Percentiles rank a stretch among this genome's conserved stretches.
These are phyloP conservation scores for Ambastaia sidthimunki DNA, from an alignment of 2,797 vertebrate species.

Conservation along the genomic window DNA sequence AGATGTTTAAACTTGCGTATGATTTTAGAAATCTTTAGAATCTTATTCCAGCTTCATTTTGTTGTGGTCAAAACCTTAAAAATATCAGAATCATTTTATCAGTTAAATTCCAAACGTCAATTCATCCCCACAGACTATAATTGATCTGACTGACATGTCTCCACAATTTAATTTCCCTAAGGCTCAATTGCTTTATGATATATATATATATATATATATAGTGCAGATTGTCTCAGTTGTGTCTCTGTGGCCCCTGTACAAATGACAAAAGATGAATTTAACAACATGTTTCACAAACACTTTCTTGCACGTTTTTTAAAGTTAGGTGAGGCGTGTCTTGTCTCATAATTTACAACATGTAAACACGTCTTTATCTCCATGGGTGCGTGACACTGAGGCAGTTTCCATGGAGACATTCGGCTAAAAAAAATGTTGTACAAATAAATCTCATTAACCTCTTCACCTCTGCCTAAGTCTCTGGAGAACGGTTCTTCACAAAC, in stretches of 20 bases:
- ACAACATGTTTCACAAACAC: constrained; percentile 34
- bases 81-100: background rate
- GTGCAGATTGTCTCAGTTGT: background rate
- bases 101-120: no score
- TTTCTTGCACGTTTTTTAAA: constrained; percentile 37
- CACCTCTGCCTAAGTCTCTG: constrained; percentile 54
- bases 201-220: background rate
- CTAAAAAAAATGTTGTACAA: constrained; percentile 53
- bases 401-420: constrained; percentile 63
- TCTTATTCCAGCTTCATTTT: background rate
- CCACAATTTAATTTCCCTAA: constrained; percentile 3
- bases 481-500: constrained; percentile 50
- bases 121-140: background rate
- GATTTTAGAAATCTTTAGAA: background rate
- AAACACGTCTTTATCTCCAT: constrained; percentile 59
- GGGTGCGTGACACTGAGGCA: constrained; percentile 51
- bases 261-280: constrained; percentile 24
- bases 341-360: constrained; percentile 55
- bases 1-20: background rate
- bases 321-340: constrained; percentile 40
- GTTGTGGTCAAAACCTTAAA: constrained; percentile 1
- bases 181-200: constrained; percentile 6
- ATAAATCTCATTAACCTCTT: constrained; percentile 64
- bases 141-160: constrained; percentile 16
- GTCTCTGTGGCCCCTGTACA: background rate